These are phyloP conservation scores for Cataglyphis livida DNA, from an alignment of 2,888 invertebrate genomes.

Conservation along the genomic window DNA sequence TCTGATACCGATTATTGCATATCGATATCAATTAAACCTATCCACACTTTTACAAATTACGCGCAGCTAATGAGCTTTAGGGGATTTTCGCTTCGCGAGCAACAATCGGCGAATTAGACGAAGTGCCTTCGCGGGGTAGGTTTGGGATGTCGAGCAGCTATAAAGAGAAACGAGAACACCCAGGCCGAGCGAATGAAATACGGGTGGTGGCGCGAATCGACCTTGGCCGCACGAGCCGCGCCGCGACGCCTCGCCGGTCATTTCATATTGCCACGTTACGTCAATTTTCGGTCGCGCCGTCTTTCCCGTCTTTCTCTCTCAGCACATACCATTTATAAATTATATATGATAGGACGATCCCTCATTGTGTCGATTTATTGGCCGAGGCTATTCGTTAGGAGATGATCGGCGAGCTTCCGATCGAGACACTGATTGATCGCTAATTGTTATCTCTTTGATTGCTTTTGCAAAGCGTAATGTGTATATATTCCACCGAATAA, in stretches of 20 bases:
- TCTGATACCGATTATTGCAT: neutral
- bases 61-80: neutral
- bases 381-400: neutral
- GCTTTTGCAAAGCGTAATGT: neutral
- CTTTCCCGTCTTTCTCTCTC: neutral
- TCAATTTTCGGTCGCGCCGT: constrained; percentile 73
- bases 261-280: constrained; percentile 63
- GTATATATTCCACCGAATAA: neutral
- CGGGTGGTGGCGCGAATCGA: constrained; percentile 75
- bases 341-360: constrained; percentile 58
- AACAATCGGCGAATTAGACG: constrained; percentile 37
- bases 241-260: constrained; percentile 74
- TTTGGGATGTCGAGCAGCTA: constrained; percentile 51
- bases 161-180: constrained; percentile 63
- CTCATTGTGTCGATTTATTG: neutral
- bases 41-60: neutral
- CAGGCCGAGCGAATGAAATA: constrained; percentile 64
- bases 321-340: constrained; percentile 55
- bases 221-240: constrained; percentile 81
- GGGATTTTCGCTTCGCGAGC: constrained; percentile 3
- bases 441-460: neutral
- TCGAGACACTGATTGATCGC: neutral
- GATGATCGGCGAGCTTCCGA: neutral
- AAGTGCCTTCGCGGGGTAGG: constrained; percentile 18
- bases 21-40: neutral